Evolutionary conservation across 2,888 invertebrate species (phyloP).

Genomic region (Carabus problematicus): DNA sequence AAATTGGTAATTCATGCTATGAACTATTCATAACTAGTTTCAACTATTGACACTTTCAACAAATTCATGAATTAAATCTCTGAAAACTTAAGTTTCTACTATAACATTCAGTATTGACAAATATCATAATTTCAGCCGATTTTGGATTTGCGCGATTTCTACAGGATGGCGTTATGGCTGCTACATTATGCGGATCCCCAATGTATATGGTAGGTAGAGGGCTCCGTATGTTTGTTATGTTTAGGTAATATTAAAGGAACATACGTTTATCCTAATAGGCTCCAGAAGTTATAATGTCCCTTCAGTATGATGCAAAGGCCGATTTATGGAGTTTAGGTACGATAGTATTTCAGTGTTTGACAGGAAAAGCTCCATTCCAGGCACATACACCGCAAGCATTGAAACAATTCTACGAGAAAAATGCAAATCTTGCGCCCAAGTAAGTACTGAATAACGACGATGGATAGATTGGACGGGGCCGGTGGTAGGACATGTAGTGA

Average conservation of each 20-base stretch:
- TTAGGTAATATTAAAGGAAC: slow-evolving; percentile 12
- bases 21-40: too few relatives aligned
- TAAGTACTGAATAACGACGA: slow-evolving; percentile 60
- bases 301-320: slow-evolving; percentile 98
- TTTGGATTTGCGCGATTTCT: slow-evolving; percentile 99
- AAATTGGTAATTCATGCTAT: slow-evolving; percentile 76
- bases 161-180: slow-evolving; percentile 99
- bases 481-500: slow-evolving; percentile 22
- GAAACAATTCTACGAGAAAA: slow-evolving; percentile 96
- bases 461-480: slow-evolving; percentile 10
- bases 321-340: slow-evolving; percentile 94
- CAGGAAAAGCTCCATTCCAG: slow-evolving; percentile 98
- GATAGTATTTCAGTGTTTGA: slow-evolving; percentile 88
- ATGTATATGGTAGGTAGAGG: slow-evolving; percentile 94
- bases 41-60: too few relatives aligned
- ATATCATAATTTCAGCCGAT: slow-evolving; percentile 74
- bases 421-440: slow-evolving; percentile 89
- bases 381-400: slow-evolving; percentile 97
- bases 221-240: neutral
- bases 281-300: slow-evolving; percentile 98
- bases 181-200: slow-evolving; percentile 98
- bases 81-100: too few relatives aligned
- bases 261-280: slow-evolving; percentile 68
- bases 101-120: too few relatives aligned
- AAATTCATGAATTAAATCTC: too few relatives aligned